Base-by-base conservation (phyloP, 2,888 invertebrate species). In the Calameuta filiformis region DNA sequence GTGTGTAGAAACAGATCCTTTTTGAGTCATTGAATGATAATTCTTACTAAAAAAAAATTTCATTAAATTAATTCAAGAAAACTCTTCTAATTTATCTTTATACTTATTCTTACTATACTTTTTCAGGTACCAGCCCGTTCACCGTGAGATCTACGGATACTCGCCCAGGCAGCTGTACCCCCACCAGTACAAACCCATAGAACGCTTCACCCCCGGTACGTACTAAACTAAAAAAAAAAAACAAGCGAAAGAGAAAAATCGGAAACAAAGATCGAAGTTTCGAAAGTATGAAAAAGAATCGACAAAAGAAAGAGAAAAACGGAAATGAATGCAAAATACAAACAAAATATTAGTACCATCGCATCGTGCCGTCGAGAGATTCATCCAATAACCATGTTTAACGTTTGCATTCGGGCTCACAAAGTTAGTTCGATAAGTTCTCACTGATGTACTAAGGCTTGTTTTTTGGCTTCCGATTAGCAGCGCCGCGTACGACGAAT, bases 111-210 rank as follows among this genome's bases (percentile, higher is more conserved):
- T 9, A 9, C 4, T 23, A 56, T 56, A 6, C 79, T 77, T 74
- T 80, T 82, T 69, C 78, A 91, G 91, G 93, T 97, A 97, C 93
- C 94, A 96, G 92, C 97, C 97, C 87, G 96, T 97, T 88, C 97
- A 97, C 93, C 95, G 97, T 91, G 97, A 97, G 92, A 95, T 95
- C 90, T 97, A 97, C 93, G 97, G 97, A 84, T 97, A 97, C 93
- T 96, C 97, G 87, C 97, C 97, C 87, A 95, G 97, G 92, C 93
- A 96, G 91, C 96, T 97, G 94, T 97, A 96, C 92, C 95, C 96
- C 89, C 96, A 96, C 94, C 96, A 96, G 94, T 96, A 96, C 94
- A 94, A 95, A 91, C 91, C 92, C 85, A 93, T 95, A 92, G 95
- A 95, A 91, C 94, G 95, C 93, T 95, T 95, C 94, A 95, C 96